Conservation (phyloP, 2,113 vertebrate genomes). For the Boulengeromyrus knoepffleri region DNA sequence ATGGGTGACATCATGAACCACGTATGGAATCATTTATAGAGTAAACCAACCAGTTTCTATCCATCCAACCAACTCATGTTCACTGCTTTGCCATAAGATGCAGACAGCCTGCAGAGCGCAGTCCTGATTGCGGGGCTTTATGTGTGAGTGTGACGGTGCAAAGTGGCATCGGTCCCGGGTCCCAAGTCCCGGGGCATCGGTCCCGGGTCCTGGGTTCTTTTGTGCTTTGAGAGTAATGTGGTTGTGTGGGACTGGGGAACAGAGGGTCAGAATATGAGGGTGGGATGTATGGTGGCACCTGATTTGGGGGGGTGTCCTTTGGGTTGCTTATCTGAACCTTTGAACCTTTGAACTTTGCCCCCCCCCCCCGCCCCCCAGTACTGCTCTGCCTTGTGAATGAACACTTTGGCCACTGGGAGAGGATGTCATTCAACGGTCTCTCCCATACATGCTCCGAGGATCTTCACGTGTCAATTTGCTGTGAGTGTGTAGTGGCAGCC, state of each 20-base stretch:
- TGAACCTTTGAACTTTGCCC: not conserved
- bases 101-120: not conserved
- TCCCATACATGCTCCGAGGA: not conserved
- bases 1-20: not conserved
- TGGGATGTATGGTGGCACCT: not conserved
- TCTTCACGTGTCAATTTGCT: not conserved
- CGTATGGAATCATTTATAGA: not conserved
- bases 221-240: not conserved
- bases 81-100: not conserved
- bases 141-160: not conserved
- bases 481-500: not conserved
- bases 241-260: not conserved
- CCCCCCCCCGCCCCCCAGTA: not conserved
- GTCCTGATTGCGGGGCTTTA: not conserved
- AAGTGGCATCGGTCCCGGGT: not conserved
- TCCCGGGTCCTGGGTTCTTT: not conserved
- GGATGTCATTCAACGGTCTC: not conserved
- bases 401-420: not conserved
- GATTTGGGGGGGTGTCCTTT: not conserved
- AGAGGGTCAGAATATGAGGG: not conserved
- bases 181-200: too few species aligned
- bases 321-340: not conserved
- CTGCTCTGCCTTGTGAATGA: not conserved
- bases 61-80: not conserved
- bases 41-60: not conserved